Evolutionary conservation across 1,140 invertebrate species (phyloP).

Genomic region (Ectropis grisescens): DNA sequence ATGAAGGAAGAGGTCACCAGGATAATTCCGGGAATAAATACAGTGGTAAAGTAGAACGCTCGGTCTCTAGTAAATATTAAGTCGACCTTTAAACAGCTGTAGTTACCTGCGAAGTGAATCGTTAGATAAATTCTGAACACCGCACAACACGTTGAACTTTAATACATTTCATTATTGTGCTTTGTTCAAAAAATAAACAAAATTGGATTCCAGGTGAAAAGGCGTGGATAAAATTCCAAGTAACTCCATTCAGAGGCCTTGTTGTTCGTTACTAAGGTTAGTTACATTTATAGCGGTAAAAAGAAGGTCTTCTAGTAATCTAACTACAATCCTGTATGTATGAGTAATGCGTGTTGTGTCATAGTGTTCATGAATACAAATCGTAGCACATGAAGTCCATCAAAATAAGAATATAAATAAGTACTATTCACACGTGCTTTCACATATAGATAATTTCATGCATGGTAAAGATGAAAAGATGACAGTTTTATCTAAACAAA

Average conservation of each 20-base stretch:
- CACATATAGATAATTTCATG: conserved; percentile 35
- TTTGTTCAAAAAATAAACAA: conserved; percentile 13
- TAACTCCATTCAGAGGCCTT: conserved; percentile 70
- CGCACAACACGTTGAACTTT: conserved; percentile 4
- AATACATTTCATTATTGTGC: conserved; percentile 4
- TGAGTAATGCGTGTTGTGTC: conserved; percentile 63
- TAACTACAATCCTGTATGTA: conserved; percentile 52
- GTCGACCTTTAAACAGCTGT: conserved; percentile 90
- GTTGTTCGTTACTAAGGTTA: conserved; percentile 30
- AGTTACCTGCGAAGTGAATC: conserved; percentile 80
- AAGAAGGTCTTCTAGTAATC: conserved; percentile 29
- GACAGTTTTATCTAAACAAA: conserved; percentile 19
- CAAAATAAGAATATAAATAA: conserved; percentile 19
- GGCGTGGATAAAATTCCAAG: conserved; percentile 48
- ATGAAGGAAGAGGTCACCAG: conserved; percentile 93
- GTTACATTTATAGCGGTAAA: conserved; percentile 21
- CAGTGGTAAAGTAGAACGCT: conserved; percentile 91
- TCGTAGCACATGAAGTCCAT: conserved; percentile 16
- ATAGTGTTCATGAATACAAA: conserved; percentile 12
- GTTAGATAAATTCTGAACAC: conserved; percentile 36
- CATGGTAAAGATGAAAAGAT: conserved; percentile 34
- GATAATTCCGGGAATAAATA: conserved; percentile 92
- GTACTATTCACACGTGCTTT: conserved; percentile 43
- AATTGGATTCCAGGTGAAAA: conserved; percentile 18
- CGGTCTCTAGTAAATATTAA: conserved; percentile 85